A percentile compares a stretch with the other conserved stretches of the same genome.
Conservation (phyloP, 2,888 invertebrate genomes). For the Tuta absoluta region DNA sequence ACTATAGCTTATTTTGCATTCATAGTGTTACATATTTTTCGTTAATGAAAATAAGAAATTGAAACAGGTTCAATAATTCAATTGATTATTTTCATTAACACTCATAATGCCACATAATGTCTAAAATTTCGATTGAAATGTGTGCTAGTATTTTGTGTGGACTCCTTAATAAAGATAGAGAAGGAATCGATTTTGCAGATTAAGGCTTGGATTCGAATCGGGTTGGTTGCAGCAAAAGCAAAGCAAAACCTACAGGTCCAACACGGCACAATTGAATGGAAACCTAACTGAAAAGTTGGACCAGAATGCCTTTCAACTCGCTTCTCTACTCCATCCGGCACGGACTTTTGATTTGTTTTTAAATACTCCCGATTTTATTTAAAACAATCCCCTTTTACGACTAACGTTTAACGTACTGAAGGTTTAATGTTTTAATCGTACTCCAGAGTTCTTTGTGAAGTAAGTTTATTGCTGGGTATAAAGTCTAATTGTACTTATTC, state of each 20-base stretch:
- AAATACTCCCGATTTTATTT: slow-evolving; percentile 42
- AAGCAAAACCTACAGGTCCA: not conserved
- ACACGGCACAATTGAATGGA: slow-evolving; percentile 36
- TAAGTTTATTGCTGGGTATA: slow-evolving; percentile 18
- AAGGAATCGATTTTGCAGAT: slow-evolving; percentile 5
- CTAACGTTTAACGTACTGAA: slow-evolving; percentile 16
- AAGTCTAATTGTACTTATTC: slow-evolving; percentile 14
- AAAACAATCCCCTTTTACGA: slow-evolving; percentile 23
- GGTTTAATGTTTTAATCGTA: slow-evolving; percentile 19
- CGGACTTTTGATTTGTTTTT: slow-evolving; percentile 47
- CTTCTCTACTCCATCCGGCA: slow-evolving; percentile 50
- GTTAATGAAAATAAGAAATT: no score
- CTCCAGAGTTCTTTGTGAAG: slow-evolving; percentile 17
- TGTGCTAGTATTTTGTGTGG: not conserved
- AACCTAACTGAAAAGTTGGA: slow-evolving; percentile 68
- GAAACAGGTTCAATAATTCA: no score
- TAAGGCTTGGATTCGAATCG: not conserved
- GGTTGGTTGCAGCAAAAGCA: not conserved
- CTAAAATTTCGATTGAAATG: no score
- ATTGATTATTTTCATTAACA: no score
- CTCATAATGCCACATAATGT: no score
- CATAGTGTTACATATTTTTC: no score
- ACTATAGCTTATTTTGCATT: no score
- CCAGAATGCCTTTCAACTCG: slow-evolving; percentile 60
- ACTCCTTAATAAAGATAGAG: not conserved